Percentiles rank a stretch among this genome's conserved stretches.
Evolutionary conservation across 2,888 invertebrate genomes (phyloP).

Genomic region (Prenolepis imparis): DNA sequence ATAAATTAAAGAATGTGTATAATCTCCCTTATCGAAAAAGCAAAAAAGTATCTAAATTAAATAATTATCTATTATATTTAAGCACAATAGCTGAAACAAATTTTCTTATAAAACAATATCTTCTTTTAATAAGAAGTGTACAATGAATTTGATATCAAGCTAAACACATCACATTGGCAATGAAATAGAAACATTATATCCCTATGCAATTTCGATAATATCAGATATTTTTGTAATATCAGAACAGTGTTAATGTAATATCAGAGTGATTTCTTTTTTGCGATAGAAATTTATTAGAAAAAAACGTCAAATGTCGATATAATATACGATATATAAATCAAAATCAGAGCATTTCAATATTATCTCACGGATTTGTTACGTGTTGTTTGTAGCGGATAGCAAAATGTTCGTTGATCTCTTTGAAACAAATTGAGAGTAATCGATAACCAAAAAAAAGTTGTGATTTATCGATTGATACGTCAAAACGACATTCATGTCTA

Average conservation of each 20-base stretch:
- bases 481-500: not conserved
- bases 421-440: not conserved
- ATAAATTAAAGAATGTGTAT: not conserved
- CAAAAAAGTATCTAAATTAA: not conserved
- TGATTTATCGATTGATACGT: not conserved
- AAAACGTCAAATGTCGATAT: not conserved
- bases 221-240: not conserved
- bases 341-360: not conserved
- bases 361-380: conserved; percentile 16
- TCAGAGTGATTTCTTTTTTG: conserved; percentile 23
- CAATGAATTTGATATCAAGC: not conserved
- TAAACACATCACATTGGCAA: not conserved
- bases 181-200: conserved; percentile 23
- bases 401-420: conserved; percentile 46
- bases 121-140: conserved; percentile 26
- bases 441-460: not conserved
- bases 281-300: conserved; percentile 30
- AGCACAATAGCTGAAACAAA: conserved; percentile 19
- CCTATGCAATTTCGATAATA: conserved; percentile 4
- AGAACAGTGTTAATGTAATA: not conserved
- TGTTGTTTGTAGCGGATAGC: conserved; percentile 52
- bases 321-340: not conserved
- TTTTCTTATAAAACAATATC: conserved; percentile 32
- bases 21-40: not conserved
- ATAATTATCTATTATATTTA: conserved; percentile 14